Base-by-base conservation (phyloP, 2,888 invertebrate species). In the Aspidiotus destructor region DNA sequence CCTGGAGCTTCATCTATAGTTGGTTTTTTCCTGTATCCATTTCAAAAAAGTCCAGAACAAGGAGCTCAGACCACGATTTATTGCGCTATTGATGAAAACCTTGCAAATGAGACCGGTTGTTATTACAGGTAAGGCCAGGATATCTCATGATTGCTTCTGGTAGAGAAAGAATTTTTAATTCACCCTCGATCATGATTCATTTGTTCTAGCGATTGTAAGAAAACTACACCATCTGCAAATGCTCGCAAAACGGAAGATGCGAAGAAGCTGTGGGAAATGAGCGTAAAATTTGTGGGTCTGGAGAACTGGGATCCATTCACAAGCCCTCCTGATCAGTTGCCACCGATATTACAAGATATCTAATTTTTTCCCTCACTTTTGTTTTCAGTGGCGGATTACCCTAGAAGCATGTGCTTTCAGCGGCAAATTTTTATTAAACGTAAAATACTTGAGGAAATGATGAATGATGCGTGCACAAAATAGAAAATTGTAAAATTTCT, bases 31-130 rank as follows among this genome's bases (percentile, higher is more conserved):
- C 67, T 73, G 16, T 76, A 77, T 2, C 70, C 77, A n/a, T 0
- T 72, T 53, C 77, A 83, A 71, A 84, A 86, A 75, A 80, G 79
- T 2, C 81, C 84, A 0, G 80, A 82, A 72, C 80, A 82, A 71
- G 89, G 89, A 6, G 88, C 89, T 0, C 89, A 89, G 77, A 88
- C 89, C 1, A 82, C 83, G 0, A 81, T 90, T 69, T 83, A 88
- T 76, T 88, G 88, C 74, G 82, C 86, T 0, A 79, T 87, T 0
- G 84, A 86, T 71, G 85, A 86, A 71, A 81, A 85, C 72, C 83
- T 72, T 7, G 73, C 69, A 53, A 60, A 72, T 13, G 73, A 74
- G 69, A 73, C 72, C 16, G 74, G 74, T 16, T 71, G 72, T 15
- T 75, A 75, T 70, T 75, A 74, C 71, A 55, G 55, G 55, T 55